Evolutionary conservation across 2,888 invertebrate genomes (phyloP).

Genomic region (Sinodicranocentrus sp.): DNA sequence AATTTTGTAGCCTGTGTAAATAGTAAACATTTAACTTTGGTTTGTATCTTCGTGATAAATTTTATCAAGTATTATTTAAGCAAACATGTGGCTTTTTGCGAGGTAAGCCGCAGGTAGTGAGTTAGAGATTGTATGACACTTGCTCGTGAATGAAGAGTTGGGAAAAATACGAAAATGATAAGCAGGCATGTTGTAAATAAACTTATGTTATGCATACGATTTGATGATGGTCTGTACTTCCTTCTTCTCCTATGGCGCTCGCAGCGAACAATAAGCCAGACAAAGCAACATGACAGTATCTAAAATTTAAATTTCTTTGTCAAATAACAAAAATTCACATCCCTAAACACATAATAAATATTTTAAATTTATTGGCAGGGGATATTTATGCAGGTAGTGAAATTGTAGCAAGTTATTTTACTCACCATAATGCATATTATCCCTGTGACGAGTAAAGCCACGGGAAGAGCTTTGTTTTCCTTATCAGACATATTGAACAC

Average conservation of each 20-base stretch:
- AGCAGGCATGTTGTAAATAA: background rate
- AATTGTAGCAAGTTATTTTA: background rate
- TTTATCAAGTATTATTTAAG: no score
- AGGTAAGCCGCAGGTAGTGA: background rate
- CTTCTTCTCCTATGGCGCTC: conserved; percentile 61
- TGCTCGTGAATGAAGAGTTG: no score
- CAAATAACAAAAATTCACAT: background rate
- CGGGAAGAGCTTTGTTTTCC: conserved; percentile 63
- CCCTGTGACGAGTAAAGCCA: conserved; percentile 61
- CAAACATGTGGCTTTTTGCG: no score
- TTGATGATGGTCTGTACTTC: conserved; percentile 56
- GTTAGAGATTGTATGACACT: background rate
- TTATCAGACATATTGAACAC: conserved; percentile 61
- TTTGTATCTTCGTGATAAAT: no score
- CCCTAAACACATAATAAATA: no score
- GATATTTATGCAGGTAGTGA: no score
- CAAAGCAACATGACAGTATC: conserved; percentile 63
- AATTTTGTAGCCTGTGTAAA: conserved; percentile 47
- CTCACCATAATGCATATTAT: conserved; percentile 68
- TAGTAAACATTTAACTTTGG: no score
- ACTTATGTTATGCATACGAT: conserved; percentile 26
- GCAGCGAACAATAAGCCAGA: conserved; percentile 68
- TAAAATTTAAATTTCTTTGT: background rate
- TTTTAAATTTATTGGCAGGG: no score
- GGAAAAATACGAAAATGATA: background rate